Evolutionary conservation across 2,113 vertebrate genomes (phyloP), one percentile per base, ranked within the genome.

Genomic region (Calidris pugnax): DNA sequence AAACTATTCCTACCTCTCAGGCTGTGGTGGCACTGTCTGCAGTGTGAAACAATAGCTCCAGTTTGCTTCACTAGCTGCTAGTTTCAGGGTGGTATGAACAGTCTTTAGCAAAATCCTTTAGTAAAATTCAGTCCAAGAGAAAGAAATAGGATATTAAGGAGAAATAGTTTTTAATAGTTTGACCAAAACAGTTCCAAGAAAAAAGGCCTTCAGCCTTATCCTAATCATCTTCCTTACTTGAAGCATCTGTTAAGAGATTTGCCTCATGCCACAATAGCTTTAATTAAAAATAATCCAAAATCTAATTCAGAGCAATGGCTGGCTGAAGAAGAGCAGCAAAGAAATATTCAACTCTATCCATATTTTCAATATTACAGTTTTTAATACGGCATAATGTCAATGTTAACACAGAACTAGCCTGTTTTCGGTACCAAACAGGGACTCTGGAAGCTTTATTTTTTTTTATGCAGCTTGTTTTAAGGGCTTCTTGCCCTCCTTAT

Each of bases 221-320:
- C 69, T 92, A 92, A 88, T 96, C 80, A 79, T 96, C 88, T 96
- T 93, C 93, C 95, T 95, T 96, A 86, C 95, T 96, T 53, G 66
- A 87, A 95, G 82, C 93, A 97, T 97, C 89, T 96, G 96, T 89
- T 92, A 28, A 93, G 79, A 88, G 60, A 97, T 97, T 95, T 97
- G 92, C 85, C 63, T 97, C 74, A 84, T 30, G 80, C 90, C 59
- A 77, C 69, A 90, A 53, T 6, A 92, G 82, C 68, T 95, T 84
- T 51, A 80, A 89, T 90, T 69, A 94, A 89, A 92, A 96, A 87
- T 66, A 94, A 78, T 75, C 71, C 78, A 39, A 90, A 89, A 68
- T 12, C 53, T 80, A 84, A 95, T 81, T 93, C 59, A 75, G 67
- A 94, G 64, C 50, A 93, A 95, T 56, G 91, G 72, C 76, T 95